Evolutionary conservation across 2,888 invertebrate species (phyloP).

Genomic region (Choristoneura rosaceana): DNA sequence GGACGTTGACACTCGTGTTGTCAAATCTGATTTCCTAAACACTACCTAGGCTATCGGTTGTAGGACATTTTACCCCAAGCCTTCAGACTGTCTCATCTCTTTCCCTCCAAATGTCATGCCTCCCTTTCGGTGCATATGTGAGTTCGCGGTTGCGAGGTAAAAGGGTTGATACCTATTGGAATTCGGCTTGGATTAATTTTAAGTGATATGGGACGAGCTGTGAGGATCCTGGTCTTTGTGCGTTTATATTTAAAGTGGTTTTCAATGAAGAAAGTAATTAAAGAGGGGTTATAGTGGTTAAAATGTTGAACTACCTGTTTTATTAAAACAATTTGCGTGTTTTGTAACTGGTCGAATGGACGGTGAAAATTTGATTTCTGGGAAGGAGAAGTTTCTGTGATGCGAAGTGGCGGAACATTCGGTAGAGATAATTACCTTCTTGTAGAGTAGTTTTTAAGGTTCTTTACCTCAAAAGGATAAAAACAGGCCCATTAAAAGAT

Average conservation of each 20-base stretch:
- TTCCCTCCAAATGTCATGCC: slow-evolving; percentile 50
- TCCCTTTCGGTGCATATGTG: slow-evolving; percentile 51
- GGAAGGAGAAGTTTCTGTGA: too few relatives aligned
- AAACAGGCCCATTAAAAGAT: too few relatives aligned
- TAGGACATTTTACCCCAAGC: slow-evolving; percentile 34
- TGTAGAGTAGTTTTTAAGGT: too few relatives aligned
- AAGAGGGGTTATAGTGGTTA: not conserved
- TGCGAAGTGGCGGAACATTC: too few relatives aligned
- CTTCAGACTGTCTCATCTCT: slow-evolving; percentile 34
- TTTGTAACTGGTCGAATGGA: too few relatives aligned
- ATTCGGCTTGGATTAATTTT: slow-evolving; percentile 12
- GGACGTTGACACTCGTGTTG: too few relatives aligned
- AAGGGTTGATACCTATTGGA: slow-evolving; percentile 43
- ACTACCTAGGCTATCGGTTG: slow-evolving; percentile 13
- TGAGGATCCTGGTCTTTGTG: not conserved
- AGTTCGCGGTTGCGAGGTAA: slow-evolving; percentile 53
- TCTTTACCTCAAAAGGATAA: too few relatives aligned
- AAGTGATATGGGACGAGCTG: not conserved
- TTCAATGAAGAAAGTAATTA: not conserved
- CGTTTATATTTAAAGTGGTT: not conserved
- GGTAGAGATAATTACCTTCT: too few relatives aligned
- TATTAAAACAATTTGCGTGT: too few relatives aligned
- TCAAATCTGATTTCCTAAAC: too few relatives aligned
- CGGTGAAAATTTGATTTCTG: too few relatives aligned
- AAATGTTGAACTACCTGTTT: too few relatives aligned